Conservation (phyloP, 2,113 vertebrate genomes). For the Hassar affinis region DNA sequence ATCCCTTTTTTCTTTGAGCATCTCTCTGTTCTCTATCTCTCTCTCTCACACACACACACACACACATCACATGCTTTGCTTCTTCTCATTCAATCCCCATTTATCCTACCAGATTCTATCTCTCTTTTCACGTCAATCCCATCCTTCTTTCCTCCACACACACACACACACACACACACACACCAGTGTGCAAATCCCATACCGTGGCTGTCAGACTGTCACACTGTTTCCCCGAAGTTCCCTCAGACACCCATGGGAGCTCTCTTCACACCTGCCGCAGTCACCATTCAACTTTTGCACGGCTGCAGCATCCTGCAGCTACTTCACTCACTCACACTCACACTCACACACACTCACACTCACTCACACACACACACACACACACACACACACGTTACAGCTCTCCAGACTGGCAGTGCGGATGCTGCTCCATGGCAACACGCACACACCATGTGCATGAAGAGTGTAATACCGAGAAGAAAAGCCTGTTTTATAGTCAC, state of each 20-base stretch:
- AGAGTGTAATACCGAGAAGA: background rate
- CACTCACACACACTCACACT: too few relatives aligned
- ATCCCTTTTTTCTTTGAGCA: conserved; percentile 38
- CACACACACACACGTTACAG: conserved; percentile 7
- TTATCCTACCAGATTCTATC: conserved; percentile 12
- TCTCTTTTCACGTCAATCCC: conserved; percentile 6
- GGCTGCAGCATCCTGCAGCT: conserved; percentile 46
- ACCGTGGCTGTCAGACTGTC: conserved; percentile 40
- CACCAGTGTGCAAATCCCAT: conserved; percentile 13
- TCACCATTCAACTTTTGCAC: conserved; percentile 52
- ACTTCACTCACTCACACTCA: conserved; percentile 9
- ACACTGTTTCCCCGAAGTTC: conserved; percentile 35
- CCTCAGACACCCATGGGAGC: conserved; percentile 34
- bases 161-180: conserved; percentile 14
- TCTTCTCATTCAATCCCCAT: conserved; percentile 6
- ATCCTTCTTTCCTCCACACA: background rate
- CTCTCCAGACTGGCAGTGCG: background rate
- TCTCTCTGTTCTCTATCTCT: conserved; percentile 16
- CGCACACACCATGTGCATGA: background rate
- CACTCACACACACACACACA: background rate
- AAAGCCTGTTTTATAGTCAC: background rate
- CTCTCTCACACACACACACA: conserved; percentile 6
- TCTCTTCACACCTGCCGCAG: conserved; percentile 50
- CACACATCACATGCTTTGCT: conserved; percentile 8
- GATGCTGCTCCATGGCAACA: background rate